These are phyloP conservation scores for Ganaspis brasiliensis DNA, from an alignment of 2,888 invertebrate genomes.

Conservation along the genomic window DNA sequence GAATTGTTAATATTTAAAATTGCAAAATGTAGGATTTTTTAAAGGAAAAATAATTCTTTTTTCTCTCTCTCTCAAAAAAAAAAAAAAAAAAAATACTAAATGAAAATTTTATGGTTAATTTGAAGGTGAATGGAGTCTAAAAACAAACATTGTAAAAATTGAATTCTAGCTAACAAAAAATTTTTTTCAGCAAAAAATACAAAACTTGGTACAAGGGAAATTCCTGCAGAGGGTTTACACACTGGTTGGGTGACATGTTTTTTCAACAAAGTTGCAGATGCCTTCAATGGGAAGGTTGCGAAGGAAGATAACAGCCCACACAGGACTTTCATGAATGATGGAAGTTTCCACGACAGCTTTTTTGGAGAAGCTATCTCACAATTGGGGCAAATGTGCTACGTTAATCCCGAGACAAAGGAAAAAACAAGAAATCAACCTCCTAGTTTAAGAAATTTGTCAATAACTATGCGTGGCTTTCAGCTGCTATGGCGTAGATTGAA, in stretches of 20 bases:
- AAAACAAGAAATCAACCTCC: background rate
- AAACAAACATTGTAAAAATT: no score
- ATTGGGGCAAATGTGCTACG: background rate
- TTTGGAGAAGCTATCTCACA: no score
- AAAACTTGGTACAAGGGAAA: background rate
- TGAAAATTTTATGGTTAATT: no score
- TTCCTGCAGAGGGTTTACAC: background rate
- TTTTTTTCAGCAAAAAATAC: background rate
- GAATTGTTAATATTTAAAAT: no score
- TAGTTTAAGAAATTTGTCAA: background rate
- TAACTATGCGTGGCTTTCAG: background rate
- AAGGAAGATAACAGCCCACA: no score
- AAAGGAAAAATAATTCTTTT: no score
- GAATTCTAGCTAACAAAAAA: no score
- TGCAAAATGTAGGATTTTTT: no score
- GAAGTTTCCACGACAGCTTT: background rate
- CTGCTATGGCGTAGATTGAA: no score
- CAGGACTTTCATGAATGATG: background rate
- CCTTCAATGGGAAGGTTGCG: background rate
- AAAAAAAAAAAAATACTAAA: no score
- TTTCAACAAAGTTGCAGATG: background rate
- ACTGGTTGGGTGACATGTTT: background rate
- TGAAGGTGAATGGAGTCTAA: no score
- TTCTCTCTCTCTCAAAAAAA: no score
- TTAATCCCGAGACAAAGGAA: background rate